Conservation (phyloP, 2,113 vertebrate genomes). For the Protobothrops flavoviridis region DNA sequence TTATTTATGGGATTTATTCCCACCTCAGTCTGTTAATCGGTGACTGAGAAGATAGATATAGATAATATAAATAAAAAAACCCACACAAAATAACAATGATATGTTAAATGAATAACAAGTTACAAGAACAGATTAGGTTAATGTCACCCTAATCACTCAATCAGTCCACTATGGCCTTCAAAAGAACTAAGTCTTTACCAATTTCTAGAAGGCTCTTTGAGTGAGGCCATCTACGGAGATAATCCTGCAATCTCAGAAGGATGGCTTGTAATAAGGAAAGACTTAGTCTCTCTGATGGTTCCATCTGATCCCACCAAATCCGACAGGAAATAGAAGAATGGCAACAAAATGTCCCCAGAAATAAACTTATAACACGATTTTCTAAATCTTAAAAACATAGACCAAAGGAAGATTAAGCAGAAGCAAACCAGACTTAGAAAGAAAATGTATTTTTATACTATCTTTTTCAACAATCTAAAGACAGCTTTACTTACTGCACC, state of each 20-base stretch:
- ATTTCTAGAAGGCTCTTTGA: not conserved
- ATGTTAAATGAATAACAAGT: not conserved
- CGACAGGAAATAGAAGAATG: slow-evolving; percentile 23
- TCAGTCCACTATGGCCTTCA: not conserved
- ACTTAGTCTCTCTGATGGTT: not conserved
- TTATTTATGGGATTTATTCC: not conserved
- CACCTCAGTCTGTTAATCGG: not conserved
- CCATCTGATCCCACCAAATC: not conserved
- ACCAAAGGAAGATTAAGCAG: not conserved
- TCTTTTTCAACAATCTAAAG: not conserved
- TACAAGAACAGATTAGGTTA: not conserved
- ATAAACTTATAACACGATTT: slow-evolving; percentile 15
- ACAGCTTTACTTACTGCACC: slow-evolving; percentile 27
- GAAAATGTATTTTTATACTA: not conserved
- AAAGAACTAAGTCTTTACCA: not conserved
- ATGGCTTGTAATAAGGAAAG: not conserved
- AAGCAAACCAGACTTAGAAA: slow-evolving; percentile 1
- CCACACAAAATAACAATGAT: not conserved
- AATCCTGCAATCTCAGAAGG: not conserved
- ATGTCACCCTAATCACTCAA: not conserved
- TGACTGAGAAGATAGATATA: not conserved
- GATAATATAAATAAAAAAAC: not conserved
- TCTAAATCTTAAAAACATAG: slow-evolving; percentile 8
- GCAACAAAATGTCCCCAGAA: not conserved
- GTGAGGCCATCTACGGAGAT: not conserved